phyloP scores from a whole-genome alignment of 2,888 invertebrate genomes.

The Pogonocherus hispidulus region DNA sequence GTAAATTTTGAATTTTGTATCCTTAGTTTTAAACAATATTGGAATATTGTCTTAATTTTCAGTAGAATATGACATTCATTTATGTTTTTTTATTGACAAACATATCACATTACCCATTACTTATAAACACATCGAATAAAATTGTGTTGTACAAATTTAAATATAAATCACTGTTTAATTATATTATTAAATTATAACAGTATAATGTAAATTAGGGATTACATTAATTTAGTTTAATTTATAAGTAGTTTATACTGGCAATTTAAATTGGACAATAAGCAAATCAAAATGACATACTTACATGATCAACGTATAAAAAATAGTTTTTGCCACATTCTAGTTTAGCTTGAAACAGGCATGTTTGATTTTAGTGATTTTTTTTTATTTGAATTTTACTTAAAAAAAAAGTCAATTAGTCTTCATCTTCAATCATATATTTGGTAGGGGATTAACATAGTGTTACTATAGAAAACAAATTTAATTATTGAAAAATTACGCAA shows the following conservation, averaged over 20 bases:
- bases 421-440: no score
- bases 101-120: constrained; percentile 38
- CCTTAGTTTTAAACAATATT: constrained; percentile 1
- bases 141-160: constrained; percentile 40
- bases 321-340: neutral
- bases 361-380: no score
- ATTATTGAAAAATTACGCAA: no score
- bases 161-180: neutral
- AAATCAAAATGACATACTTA: constrained; percentile 7
- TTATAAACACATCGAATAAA: constrained; percentile 25
- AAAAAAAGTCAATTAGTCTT: no score
- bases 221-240: constrained; percentile 24
- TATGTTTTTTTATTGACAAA: constrained; percentile 23
- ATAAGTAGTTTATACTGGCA: constrained; percentile 31
- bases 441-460: no score
- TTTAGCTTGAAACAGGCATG: no score
- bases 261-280: constrained; percentile 24
- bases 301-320: neutral
- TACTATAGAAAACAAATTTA: no score
- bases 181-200: constrained; percentile 5
- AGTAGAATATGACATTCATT: no score
- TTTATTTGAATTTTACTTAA: no score
- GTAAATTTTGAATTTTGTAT: constrained; percentile 24
- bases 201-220: constrained; percentile 25
- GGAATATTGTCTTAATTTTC: constrained; percentile 4